Base-by-base conservation (phyloP, 2,888 invertebrate species). In the Ectemnius lituratus region DNA sequence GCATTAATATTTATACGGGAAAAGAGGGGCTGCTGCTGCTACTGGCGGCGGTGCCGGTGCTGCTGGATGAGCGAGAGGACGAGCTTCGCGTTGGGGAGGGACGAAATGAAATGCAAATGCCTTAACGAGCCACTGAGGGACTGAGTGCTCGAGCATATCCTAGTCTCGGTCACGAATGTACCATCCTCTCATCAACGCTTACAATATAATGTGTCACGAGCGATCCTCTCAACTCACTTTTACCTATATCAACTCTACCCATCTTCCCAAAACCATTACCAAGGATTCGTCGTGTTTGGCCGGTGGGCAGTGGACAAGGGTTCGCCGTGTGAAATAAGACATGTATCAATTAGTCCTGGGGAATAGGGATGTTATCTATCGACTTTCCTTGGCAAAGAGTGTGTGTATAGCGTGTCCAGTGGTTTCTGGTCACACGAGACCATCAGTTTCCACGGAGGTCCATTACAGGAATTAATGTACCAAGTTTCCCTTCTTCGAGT, bases 101-200 rank as follows among this genome's bases (percentile, higher is more conserved):
- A 83, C 83, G 87, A 88, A 89, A 90, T 90, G 90, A 90, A 90
- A 90, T 90, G 90, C 90, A 90, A 90, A 90, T 90, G 89, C 89
- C 87, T 90, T 90, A 90, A 90, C 90, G 90, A 90, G 90, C 89
- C 90, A 87, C 90, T 89, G 90, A 90, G 90, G 90, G 85, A 90
- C 89, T 89, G 85, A 90, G 88, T 89, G 84, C 88, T 83, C 79
- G 83, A 85, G 85, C 86, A 85, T 84, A 86, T 88, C 84, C 84
- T 79, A 86, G 82, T 80, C 85, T 84, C 83, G 86, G 86, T 89
- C 89, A 87, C 88, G 86, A 88, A 86, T 88, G 83, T 87, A 84
- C 83, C 82, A 81, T 83, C 81, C 86, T 87, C 87, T 88, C 89
- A 89, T 88, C 89, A 88, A 88, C 87, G 86, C 84, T 83, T 78